Evolutionary conservation across 92 coral and sea anemone species (phyloP).

Genomic region (Isaurus tuberculatus): DNA sequence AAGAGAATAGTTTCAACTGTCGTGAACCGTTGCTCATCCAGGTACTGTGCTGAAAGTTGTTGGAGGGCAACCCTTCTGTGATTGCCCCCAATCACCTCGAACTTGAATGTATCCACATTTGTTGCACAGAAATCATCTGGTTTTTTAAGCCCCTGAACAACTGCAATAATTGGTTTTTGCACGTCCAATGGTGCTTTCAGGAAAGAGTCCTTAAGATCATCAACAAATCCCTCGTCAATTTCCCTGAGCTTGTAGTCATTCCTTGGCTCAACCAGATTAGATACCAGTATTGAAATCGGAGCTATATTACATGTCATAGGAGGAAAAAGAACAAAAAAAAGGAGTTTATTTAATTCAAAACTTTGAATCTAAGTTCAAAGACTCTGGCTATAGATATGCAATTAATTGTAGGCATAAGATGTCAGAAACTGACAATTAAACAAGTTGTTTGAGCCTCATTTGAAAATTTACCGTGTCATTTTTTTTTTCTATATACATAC

Average conservation of each 20-base stretch:
- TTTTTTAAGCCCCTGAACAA: slow-evolving; percentile 2
- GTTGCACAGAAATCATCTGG: background rate
- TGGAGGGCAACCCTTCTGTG: background rate
- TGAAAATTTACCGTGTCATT: too few species aligned
- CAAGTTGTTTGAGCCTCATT: too few species aligned
- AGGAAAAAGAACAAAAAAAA: background rate
- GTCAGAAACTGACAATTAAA: too few species aligned
- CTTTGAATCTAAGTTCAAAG: background rate
- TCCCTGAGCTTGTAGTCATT: background rate
- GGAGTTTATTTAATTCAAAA: background rate
- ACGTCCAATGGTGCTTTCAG: background rate
- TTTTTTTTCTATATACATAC: too few species aligned
- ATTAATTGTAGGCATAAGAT: too few species aligned
- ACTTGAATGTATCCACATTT: background rate
- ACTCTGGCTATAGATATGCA: background rate
- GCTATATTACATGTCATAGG: background rate
- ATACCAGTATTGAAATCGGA: background rate
- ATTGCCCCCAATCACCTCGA: background rate
- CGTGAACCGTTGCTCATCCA: background rate
- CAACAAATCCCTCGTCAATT: background rate
- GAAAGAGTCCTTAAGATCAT: background rate
- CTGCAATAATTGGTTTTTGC: background rate
- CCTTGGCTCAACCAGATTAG: background rate
- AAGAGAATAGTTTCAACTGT: background rate
- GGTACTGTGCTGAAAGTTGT: background rate